Evolutionary conservation across 2,797 vertebrate species (phyloP).

Genomic region (Borostomias antarcticus): DNA sequence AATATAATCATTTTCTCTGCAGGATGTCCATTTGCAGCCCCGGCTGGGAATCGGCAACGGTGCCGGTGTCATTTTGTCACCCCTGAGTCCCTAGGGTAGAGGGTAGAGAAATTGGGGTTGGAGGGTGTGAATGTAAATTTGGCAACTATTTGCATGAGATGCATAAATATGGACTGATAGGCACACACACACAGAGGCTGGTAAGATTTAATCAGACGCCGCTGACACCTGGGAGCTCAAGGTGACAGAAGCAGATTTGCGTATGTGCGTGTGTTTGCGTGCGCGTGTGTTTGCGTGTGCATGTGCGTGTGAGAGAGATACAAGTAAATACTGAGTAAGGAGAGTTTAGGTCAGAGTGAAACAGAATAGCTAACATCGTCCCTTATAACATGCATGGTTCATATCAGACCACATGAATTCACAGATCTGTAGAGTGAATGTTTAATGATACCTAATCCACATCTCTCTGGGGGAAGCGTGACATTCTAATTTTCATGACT

Average conservation of each 20-base stretch:
- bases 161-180: slow-evolving; percentile 33
- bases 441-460: neutral
- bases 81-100: slow-evolving; percentile 25
- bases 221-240: neutral
- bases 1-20: slow-evolving; percentile 60
- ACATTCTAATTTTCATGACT: neutral
- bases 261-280: slow-evolving; percentile 18
- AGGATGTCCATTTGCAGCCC: slow-evolving; percentile 40
- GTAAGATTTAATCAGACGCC: neutral
- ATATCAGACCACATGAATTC: neutral
- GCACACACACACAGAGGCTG: slow-evolving; percentile 24
- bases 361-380: neutral
- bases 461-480: neutral
- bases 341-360: neutral
- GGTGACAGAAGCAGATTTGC: slow-evolving; percentile 2
- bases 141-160: slow-evolving; percentile 53
- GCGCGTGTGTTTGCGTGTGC: slow-evolving; percentile 58
- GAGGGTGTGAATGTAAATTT: slow-evolving; percentile 61
- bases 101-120: slow-evolving; percentile 40
- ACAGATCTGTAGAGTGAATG: neutral
- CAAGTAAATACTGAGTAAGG: neutral
- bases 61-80: slow-evolving; percentile 30
- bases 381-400: neutral
- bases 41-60: slow-evolving; percentile 12
- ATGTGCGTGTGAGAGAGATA: slow-evolving; percentile 24